A percentile compares a stretch with the other conserved stretches of the same genome.
These are phyloP conservation scores for Neodiprion pinetum DNA, from an alignment of 1,140 invertebrate species.

Conservation along the genomic window DNA sequence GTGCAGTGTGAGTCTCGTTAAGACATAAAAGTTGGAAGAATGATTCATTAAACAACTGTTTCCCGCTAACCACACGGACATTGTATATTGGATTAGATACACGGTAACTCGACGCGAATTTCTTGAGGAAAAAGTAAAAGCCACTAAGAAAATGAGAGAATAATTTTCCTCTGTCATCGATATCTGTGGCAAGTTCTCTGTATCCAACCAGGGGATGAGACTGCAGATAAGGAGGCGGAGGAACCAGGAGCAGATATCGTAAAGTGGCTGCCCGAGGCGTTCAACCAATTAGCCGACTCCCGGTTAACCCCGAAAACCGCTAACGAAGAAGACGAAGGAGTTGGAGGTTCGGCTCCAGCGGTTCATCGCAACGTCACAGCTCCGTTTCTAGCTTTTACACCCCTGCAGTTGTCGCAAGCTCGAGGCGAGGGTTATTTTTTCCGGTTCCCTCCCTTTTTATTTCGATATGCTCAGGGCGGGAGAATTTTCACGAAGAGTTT, in stretches of 20 bases:
- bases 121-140: too few species aligned
- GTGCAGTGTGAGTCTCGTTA: not conserved
- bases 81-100: not conserved
- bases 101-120: too few species aligned
- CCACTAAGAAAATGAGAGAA: not conserved
- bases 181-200: too few species aligned
- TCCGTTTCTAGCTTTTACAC: not conserved
- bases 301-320: conserved; percentile 24
- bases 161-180: not conserved
- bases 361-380: not conserved
- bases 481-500: too few species aligned
- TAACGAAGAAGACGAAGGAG: conserved; percentile 27
- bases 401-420: not conserved
- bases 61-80: not conserved
- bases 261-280: conserved; percentile 26
- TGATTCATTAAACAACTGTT: not conserved
- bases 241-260: conserved; percentile 15
- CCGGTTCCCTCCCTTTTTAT: too few species aligned
- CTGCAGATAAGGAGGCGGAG: not conserved
- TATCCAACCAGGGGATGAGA: not conserved
- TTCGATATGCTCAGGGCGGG: too few species aligned
- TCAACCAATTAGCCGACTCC: conserved; percentile 34
- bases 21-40: not conserved
- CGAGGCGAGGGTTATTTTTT: not conserved
- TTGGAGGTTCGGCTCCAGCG: too few species aligned